A percentile compares a stretch with the other conserved stretches of the same genome.
phyloP scores from a whole-genome alignment of 2,797 vertebrate species.

The Falco columbarius region DNA sequence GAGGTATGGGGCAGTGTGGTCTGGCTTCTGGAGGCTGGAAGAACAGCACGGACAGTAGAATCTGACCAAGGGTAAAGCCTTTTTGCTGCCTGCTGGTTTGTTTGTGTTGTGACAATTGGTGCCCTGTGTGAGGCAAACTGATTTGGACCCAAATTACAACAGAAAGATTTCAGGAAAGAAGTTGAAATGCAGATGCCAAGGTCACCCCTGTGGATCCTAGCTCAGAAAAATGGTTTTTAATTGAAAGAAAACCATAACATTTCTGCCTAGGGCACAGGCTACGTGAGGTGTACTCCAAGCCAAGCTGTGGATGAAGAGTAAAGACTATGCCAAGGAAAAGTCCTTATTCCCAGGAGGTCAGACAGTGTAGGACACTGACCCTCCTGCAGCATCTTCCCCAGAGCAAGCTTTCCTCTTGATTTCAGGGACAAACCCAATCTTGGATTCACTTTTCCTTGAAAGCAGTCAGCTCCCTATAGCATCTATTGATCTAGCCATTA shows the following conservation, averaged over 20 bases:
- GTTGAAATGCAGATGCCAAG: neutral
- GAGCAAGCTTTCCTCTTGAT: neutral
- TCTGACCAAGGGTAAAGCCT: no score
- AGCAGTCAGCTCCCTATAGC: neutral
- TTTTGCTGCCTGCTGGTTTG: no score
- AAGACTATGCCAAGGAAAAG: neutral
- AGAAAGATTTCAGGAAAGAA: neutral
- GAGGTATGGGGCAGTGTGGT: no score
- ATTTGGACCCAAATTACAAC: no score
- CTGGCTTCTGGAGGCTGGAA: no score
- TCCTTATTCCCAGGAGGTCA: neutral
- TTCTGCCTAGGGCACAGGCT: neutral
- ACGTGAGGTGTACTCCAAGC: neutral
- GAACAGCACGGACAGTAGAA: no score
- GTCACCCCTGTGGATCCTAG: neutral
- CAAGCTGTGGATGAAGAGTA: neutral
- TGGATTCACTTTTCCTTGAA: neutral
- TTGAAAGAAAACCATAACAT: accelerated
- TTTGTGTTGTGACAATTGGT: no score
- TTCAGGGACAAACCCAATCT: neutral
- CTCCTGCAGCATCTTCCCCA: neutral
- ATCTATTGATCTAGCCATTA: neutral
- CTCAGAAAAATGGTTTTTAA: neutral
- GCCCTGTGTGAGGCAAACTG: no score
- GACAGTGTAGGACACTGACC: neutral